Base-by-base conservation (phyloP, 2,113 vertebrate species). In the Helogale parvula region DNA sequence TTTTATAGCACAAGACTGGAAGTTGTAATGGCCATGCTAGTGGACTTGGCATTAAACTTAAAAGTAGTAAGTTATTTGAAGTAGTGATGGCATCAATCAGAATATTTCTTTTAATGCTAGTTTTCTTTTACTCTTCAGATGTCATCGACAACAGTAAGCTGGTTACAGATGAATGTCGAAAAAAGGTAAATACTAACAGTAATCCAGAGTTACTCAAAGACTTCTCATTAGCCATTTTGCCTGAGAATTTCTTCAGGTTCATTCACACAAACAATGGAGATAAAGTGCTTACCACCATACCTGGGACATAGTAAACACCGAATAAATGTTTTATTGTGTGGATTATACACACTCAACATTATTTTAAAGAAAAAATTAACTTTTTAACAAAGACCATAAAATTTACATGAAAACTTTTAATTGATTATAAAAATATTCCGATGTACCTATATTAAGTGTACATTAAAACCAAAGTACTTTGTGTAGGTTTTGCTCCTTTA, bases 121-220 rank as follows among this genome's bases (percentile, higher is more conserved):
- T 96, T 97, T 84, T 11, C n/a, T 81, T 74, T 79, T 27, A 38
- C 81, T 95, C 94, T 77, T 80, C 98, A 99, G 99, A 99, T 96
- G 98, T 99, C 83, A 99, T 99, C 91, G 99, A 99, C 98, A 99
- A 99, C 98, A 99, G 99, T 92, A 99, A 99, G 94, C 98, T 99
- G 90, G 99, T 99, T 88, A 99, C 99, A 41, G 99, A 99, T 12
- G 99, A 99, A 41, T 99, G 99, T 98, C 98, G 99, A 29, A 98
- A 99, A 97, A 99, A 99, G 99, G 99, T 99, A 98, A 98, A 52
- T 5, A 57, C 52, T 85, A 92, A 68, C 16, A n/a, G 6, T 63
- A 63, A 71, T 63, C 25, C n/a, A 90, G 29, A 35, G 38, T 52
- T 57, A 33, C 54, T 90, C 65, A 63, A 50, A 90, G 41, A 79